phyloP scores from a whole-genome alignment of 1,140 invertebrate species.

The Sitophilus oryzae region DNA sequence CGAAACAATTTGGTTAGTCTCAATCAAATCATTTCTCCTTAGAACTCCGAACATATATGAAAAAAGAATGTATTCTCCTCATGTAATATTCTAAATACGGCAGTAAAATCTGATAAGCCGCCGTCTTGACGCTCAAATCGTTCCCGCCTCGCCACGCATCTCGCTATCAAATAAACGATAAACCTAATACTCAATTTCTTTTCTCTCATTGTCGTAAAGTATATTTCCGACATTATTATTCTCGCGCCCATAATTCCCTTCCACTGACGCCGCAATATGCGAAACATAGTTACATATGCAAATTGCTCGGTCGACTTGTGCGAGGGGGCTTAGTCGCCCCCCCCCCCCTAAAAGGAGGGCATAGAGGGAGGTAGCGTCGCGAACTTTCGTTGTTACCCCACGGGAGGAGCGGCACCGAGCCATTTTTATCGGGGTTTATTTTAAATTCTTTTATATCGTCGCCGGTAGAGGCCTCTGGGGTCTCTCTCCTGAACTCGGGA shows the following conservation, averaged over 20 bases:
- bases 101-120: too few relatives aligned
- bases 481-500: not conserved
- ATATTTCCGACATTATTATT: not conserved
- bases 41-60: too few relatives aligned
- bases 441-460: not conserved
- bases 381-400: not conserved
- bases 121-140: too few relatives aligned
- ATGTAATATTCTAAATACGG: too few relatives aligned
- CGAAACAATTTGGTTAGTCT: too few relatives aligned
- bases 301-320: slow-evolving; percentile 31
- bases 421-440: not conserved
- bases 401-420: not conserved
- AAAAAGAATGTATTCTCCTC: too few relatives aligned
- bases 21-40: too few relatives aligned
- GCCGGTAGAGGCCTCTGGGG: not conserved
- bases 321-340: not conserved
- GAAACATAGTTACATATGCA: slow-evolving; percentile 33
- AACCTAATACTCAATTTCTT: not conserved
- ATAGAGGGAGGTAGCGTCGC: not conserved
- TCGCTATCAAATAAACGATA: not conserved
- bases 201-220: not conserved
- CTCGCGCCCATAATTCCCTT: not conserved
- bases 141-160: not conserved
- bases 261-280: slow-evolving; percentile 12
- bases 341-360: slow-evolving; percentile 20